These are phyloP conservation scores for Caenorhabditis sp. DNA, from an alignment of 2,888 invertebrate species.

Conservation along the genomic window DNA sequence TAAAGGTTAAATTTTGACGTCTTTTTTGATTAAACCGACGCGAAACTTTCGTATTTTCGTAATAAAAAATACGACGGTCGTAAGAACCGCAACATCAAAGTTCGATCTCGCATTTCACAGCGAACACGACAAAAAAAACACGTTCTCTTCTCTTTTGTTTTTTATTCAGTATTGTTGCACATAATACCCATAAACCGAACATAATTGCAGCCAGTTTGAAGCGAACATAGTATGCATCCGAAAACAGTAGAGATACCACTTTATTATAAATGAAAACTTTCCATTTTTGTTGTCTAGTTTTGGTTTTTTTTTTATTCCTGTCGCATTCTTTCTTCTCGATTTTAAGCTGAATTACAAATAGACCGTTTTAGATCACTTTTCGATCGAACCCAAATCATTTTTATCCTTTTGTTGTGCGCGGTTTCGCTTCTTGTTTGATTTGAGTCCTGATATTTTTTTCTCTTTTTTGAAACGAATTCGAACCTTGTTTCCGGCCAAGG, in stretches of 20 bases:
- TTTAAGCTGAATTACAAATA: not conserved
- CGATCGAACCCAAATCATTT: not conserved
- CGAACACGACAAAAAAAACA: not conserved
- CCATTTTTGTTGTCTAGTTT: not conserved
- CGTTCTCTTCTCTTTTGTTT: not conserved
- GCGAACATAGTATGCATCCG: not conserved
- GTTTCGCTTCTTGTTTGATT: not conserved
- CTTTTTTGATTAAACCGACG: too few relatives aligned
- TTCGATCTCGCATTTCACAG: too few relatives aligned
- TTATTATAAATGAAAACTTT: not conserved
- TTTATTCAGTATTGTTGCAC: not conserved
- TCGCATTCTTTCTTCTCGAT: not conserved
- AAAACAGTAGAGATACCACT: not conserved
- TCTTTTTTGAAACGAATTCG: too few relatives aligned
- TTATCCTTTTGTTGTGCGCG: not conserved
- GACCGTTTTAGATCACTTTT: not conserved
- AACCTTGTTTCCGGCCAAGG: not conserved
- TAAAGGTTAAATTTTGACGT: too few relatives aligned
- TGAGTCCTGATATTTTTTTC: not conserved
- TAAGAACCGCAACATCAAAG: too few relatives aligned
- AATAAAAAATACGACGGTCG: too few relatives aligned
- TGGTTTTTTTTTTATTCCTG: not conserved
- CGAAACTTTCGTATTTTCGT: too few relatives aligned
- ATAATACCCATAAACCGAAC: constrained; percentile 1
- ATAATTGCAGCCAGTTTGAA: not conserved